phyloP scores from a whole-genome alignment of 2,888 invertebrate species.

The Pterostichus madidus region DNA sequence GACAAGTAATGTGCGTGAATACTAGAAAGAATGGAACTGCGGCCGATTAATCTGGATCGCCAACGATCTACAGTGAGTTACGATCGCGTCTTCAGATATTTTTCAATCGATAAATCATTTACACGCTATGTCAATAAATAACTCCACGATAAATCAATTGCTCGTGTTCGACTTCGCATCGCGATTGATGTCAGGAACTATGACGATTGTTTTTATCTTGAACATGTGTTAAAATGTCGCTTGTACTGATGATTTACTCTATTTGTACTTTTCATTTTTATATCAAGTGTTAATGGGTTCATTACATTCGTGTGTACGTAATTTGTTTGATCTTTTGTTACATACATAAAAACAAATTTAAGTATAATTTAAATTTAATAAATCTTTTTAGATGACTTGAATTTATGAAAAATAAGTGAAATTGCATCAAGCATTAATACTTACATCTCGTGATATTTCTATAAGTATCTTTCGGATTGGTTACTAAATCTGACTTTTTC shows the following conservation, averaged over 20 bases:
- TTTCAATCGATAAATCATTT: conserved; percentile 54
- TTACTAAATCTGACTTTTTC: too few species aligned
- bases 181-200: conserved; percentile 17
- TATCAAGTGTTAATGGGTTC: neutral
- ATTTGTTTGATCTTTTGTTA: too few species aligned
- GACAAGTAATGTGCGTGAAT: conserved; percentile 25
- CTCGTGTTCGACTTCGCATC: conserved; percentile 19
- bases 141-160: conserved; percentile 43
- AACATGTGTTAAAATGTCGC: conserved; percentile 4
- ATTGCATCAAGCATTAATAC: too few species aligned
- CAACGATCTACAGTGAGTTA: conserved; percentile 44
- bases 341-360: too few species aligned
- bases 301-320: neutral
- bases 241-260: neutral
- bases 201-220: conserved; percentile 36
- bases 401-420: too few species aligned
- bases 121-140: conserved; percentile 47
- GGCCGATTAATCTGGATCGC: conserved; percentile 48
- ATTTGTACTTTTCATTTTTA: conserved; percentile 5
- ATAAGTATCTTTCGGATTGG: too few species aligned
- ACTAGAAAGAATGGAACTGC: conserved; percentile 19
- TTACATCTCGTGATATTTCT: too few species aligned
- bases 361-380: too few species aligned
- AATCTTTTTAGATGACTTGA: too few species aligned
- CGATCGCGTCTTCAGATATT: conserved; percentile 50